Evolutionary conservation across 2,888 invertebrate genomes (phyloP), one percentile per base, ranked within the genome.

Genomic region (Ophion ventricosus): DNA sequence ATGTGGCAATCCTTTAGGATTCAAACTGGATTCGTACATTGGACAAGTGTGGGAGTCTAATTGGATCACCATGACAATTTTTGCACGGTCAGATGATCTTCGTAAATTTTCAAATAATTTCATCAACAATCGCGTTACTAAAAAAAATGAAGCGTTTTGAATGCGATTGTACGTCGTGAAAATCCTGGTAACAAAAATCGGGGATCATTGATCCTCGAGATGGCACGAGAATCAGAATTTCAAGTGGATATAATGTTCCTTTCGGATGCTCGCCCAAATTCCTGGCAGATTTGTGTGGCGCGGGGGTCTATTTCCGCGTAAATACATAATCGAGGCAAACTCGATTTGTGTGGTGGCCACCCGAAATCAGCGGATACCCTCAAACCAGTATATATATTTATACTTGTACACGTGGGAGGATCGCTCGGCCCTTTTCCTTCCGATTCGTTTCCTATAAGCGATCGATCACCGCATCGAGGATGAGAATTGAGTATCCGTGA

Each of bases 391-490:
- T 59, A 29, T 14, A 70, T 59, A 56, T 70, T 17, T 40, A 54
- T 78, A 10, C 0, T 2, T 29, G n/a, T 11, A 56, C 54, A n/a
- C 57, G 54, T 76, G 23, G n/a, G 67, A 75, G 76, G 76, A 40
- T 76, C 49, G 70, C 26, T 69, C 17, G 40, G 67, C 69, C 63
- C 54, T 69, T 61, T 69, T 69, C 40, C 77, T 77, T 73, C 66
- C 80, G 64, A 73, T 73, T 80, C 66, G 66, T 80, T 73, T 73
- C 43, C 80, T 66, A 80, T 67, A 66, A 82, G 35, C 81, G 76
- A 81, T 81, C 76, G 66, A 82, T 76, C 64, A 76, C 56, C 63
- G 43, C 49, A 49, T 76, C 63, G 64, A 49, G 54, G 64, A 82
- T 64, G 69, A 61, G 80, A 80, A 69, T 43, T 35, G 40, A 69